phyloP scores from a whole-genome alignment of 2,888 invertebrate genomes.

The Chloroclysta siterata region DNA sequence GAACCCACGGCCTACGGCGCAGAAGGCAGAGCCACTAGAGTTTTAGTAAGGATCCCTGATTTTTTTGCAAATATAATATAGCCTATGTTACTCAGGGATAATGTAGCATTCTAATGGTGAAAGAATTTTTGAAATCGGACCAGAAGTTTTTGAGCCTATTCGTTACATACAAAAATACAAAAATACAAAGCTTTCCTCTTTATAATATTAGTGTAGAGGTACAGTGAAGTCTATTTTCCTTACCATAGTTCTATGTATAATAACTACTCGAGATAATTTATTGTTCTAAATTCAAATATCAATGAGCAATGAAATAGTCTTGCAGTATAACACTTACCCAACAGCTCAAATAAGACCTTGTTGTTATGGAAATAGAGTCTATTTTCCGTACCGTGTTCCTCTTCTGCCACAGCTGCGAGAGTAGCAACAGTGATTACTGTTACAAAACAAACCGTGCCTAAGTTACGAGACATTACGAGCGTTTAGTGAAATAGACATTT shows the following conservation, averaged over 20 bases:
- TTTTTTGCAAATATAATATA: no score
- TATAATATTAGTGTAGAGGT: no score
- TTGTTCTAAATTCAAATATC: slow-evolving; percentile 1
- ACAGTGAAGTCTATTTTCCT: no score
- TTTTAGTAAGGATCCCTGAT: no score
- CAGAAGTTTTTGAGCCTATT: no score
- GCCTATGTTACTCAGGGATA: no score
- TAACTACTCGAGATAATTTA: background rate
- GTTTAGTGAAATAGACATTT: slow-evolving; percentile 10
- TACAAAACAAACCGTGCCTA: slow-evolving; percentile 32
- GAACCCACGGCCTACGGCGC: no score
- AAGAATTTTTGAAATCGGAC: no score
- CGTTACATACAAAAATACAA: no score
- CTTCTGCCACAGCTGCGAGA: slow-evolving; percentile 17
- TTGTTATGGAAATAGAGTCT: background rate
- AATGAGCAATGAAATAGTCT: slow-evolving; percentile 3
- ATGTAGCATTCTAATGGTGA: no score
- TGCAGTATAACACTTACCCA: background rate
- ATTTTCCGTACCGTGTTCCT: slow-evolving; percentile 3
- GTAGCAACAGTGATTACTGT: slow-evolving; percentile 25
- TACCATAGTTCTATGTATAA: background rate
- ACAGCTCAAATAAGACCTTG: background rate
- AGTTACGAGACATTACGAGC: slow-evolving; percentile 18
- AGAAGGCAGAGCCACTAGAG: no score
- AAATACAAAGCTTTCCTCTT: no score